Base-by-base conservation (phyloP, 2,888 invertebrate species). In the Caenorhabditis zanzibari region DNA sequence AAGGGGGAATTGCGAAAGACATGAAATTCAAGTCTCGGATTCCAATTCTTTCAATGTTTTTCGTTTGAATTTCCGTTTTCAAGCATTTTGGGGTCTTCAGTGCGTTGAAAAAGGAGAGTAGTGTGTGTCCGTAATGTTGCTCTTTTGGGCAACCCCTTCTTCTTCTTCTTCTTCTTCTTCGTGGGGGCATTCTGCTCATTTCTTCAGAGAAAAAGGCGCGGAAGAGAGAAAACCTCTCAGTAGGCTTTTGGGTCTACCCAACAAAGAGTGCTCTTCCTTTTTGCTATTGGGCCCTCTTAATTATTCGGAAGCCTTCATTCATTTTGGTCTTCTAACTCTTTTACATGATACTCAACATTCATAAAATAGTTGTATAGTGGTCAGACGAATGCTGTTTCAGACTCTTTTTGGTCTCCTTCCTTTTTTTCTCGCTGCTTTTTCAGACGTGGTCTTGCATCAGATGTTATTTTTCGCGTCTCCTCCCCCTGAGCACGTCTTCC, bases 241-340 rank as follows among this genome's bases (percentile, higher is more conserved):
- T 52, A 22, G 16, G 14, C 56, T 41, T 76, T 49, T 68, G 58
- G 35, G 35, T n/a, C 41, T n/a, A 10, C 52, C 47, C 61, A 69
- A 56, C 44, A 77, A 77, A 71, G 79, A 79, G 79, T 79, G 79
- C 71, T 76, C 66, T 68, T 76, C 68, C 63, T 69, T 63, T 77
- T 69, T 73, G 81, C 69, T 69, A 54, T 81, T 61, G 69, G 69
- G 61, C 69, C n/a, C 80, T 75, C 74, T 81, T 81, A 81, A 81
- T 81, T 81, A 81, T 81, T 74, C 81, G 73, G 47, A 52, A 38
- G 80, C 14, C 61, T 81, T 74, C 81, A 69, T 75, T 66, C 73
- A 52, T 28, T n/a, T 68, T 47, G n/a, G 54, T 54, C 68, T 63
- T 22, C 71, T 69, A 71, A 79, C 79, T 79, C 79, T 64, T 58